Base-by-base conservation (phyloP, 2,797 vertebrate species). In the Anabas testudineus region DNA sequence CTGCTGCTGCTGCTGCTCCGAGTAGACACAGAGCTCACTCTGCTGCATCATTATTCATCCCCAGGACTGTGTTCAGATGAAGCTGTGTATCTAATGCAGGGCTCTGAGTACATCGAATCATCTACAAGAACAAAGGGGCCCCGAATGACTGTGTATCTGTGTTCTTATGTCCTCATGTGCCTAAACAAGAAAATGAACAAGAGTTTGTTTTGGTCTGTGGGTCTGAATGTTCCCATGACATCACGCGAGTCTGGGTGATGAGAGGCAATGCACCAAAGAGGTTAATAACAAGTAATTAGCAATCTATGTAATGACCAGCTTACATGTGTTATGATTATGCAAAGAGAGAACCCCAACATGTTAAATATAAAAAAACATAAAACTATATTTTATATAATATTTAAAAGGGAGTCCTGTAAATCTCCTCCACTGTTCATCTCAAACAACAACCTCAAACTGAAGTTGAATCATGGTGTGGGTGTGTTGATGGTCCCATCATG, bases 41-140 rank as follows among this genome's bases (percentile, higher is more conserved):
- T 14, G 55, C 60, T 18, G 61, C 80, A 81, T 86, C 82, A 76
- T 88, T 84, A 85, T 83, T 88, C 82, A 76, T 78, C 67, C 66
- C 34, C 57, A 19, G 62, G 42, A 73, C 59, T 41, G 62, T 7
- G 75, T 41, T 81, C 57, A 71, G 62, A 85, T 84, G 62, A 83
- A 83, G 83, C 65, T 24, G 60, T 77, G 87, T 45, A 36, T 80
- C 66, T 82, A 75, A 89, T 72, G 73, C 80, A 4, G 7, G 69
- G 62, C 81, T 83, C 79, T 67, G 59, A 76, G 72, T 70, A 86
- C 70, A 42, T 55, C 28, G 13, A 71, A 67, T 77, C 75, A 76
- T 71, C 59, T 37, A 24, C 49, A n/a, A 36, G 58, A 65, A 61
- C 3, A 28, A n/a, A 28, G 28, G 24, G 70, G 62, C 45, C 79